Base-by-base conservation (phyloP, 2,888 invertebrate genomes). In the Acleris sparsana region DNA sequence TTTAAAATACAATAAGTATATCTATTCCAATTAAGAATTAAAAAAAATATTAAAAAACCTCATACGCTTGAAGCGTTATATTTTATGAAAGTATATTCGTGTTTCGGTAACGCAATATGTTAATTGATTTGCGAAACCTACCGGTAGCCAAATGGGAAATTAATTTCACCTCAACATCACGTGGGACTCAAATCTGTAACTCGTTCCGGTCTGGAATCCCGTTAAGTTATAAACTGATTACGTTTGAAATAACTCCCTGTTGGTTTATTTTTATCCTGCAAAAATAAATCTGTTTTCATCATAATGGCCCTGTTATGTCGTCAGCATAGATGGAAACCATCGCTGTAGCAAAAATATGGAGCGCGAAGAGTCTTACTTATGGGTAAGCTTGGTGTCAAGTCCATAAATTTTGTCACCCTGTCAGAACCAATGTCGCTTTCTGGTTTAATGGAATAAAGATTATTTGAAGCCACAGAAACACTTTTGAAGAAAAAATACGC, bases 321-420 rank as follows among this genome's bases (percentile, higher is more conserved):
- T 51, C 33, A 29, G 29, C 63, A 63, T 66, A 57, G 44, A 53
- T 56, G 49, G 22, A 56, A 62, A 57, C 52, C 56, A 62, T 22
- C 22, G 52, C 66, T 57, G 62, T 53, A 57, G 61, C 39, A 53
- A 48, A 66, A 66, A 57, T 66, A 66, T 62, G 66, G 66, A 39
- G 18, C 48, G 39, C 57, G 56, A 56, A 65, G 56, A 56, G 61
- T 52, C 61, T 62, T 52, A 62, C 57, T 66, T 62, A 66, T 62
- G 57, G 46, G 22, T 46, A 53, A 52, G 65, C 55, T 61, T 55
- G 55, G 65, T 65, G 60, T 65, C 60, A 61, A 56, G 55, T 44
- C 46, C 17, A 62, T 66, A 66, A 62, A 66, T 62, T 57, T 52
- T 52, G n/a, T 33, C 48, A 6, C 52, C 46, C 57, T 66, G 61